phyloP scores from a whole-genome alignment of 2,113 vertebrate species.

The Brachyhypopomus gauderio region DNA sequence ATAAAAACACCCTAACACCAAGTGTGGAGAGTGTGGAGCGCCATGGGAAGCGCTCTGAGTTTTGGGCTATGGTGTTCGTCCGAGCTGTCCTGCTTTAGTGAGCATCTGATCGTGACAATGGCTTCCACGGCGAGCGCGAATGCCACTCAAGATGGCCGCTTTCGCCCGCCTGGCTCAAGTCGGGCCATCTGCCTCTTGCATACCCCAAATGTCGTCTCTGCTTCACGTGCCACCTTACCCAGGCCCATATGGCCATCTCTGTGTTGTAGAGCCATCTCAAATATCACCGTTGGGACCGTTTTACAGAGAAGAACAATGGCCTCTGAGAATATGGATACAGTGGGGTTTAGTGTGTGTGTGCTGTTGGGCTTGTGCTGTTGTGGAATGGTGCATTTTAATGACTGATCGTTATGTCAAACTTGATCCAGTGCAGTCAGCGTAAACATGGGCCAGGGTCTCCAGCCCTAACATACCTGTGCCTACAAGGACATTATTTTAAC shows the following conservation, averaged over 20 bases:
- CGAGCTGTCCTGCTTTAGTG: conserved; percentile 25
- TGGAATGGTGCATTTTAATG: conserved; percentile 22
- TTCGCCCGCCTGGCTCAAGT: conserved; percentile 38
- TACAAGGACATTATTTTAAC: too few relatives aligned
- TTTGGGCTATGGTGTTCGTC: background rate
- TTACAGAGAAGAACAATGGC: conserved; percentile 11
- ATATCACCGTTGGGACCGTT: conserved; percentile 17
- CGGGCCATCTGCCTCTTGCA: conserved; percentile 54
- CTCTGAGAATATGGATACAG: conserved; percentile 16
- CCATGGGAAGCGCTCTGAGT: background rate
- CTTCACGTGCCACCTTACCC: conserved; percentile 61
- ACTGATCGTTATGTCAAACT: too few relatives aligned
- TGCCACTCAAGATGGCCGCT: conserved; percentile 48
- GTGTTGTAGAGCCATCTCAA: conserved; percentile 46
- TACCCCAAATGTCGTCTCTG: conserved; percentile 59
- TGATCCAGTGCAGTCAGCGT: too few relatives aligned
- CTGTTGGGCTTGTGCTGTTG: conserved; percentile 22
- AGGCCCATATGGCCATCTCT: conserved; percentile 64
- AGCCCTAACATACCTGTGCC: too few relatives aligned
- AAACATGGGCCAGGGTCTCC: too few relatives aligned
- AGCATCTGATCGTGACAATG: conserved; percentile 48
- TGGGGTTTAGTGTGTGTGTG: background rate
- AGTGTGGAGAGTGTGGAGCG: background rate
- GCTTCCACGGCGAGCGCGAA: conserved; percentile 50
- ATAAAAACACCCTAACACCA: background rate